Evolutionary conservation across 2,113 vertebrate species (phyloP), one percentile per base, ranked within the genome.

Genomic region (Clarias batrachus): DNA sequence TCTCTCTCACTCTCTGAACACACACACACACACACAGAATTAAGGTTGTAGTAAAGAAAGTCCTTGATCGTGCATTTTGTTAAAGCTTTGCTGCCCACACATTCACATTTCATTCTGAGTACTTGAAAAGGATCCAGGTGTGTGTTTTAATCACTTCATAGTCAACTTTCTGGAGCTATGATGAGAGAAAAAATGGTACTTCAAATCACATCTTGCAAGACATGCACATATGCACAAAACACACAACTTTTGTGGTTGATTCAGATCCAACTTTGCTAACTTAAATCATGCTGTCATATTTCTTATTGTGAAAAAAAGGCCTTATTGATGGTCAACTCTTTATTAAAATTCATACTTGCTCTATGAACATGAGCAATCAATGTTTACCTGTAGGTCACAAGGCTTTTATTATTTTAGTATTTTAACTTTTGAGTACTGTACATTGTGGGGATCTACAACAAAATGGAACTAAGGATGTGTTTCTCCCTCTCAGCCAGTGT

Each of bases 51-150:
- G 52, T 71, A 59, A 83, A 62, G 68, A 62, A 33, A 74, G 83
- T 84, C 83, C 83, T 84, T 63, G 83, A 74, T 84, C 68, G 60
- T 60, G n/a, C 4, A 41, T 27, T 41, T 33, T 60, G 13, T 19
- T 48, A n/a, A 14, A 16, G 12, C 54, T 30, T 57, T 59, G 12
- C 52, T 14, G 11, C 52, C 52, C 59, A 63, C 60, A 41, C 82
- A 59, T 71, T 70, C 27, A 63, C 17, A 37, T 82, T 41, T 68
- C 65, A 70, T 27, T 83, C 25, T 11, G 25, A 70, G 48, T 25
- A 7, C 8, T 30, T 80, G 56, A 27, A 73, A 77, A 77, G 60
- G 37, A 21, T 81, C 10, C 8, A 21, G 30, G 27, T 59, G 5
- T 78, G 78, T 80, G 37, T 65, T 60, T 82, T 23, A 37, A 17